These are phyloP conservation scores for Pteromalus puparum DNA, from an alignment of 1,140 invertebrate genomes.

Conservation along the genomic window DNA sequence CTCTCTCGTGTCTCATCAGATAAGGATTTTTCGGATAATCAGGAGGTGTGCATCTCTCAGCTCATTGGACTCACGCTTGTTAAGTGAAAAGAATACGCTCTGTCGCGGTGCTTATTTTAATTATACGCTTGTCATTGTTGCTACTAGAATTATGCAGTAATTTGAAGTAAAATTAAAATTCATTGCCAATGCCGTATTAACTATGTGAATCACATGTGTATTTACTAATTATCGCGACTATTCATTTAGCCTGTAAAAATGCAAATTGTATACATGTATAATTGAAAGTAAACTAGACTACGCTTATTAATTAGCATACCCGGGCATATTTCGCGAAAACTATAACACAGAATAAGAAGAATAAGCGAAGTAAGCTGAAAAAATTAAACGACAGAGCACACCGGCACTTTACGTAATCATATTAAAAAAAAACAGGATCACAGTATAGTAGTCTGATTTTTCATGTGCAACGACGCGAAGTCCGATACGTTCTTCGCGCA, in stretches of 20 bases:
- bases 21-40: constrained; percentile 8
- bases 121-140: background rate
- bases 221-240: too few species aligned
- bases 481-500: constrained; percentile 7
- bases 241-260: too few species aligned
- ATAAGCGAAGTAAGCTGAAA: background rate
- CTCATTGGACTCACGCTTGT: background rate
- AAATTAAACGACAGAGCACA: background rate
- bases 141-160: background rate
- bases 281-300: too few species aligned
- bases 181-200: too few species aligned
- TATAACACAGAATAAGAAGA: too few species aligned
- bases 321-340: too few species aligned
- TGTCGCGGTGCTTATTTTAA: background rate
- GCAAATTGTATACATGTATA: too few species aligned
- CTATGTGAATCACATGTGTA: too few species aligned
- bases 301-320: too few species aligned
- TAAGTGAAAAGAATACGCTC: background rate
- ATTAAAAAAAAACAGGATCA: background rate
- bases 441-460: constrained; percentile 16
- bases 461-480: constrained; percentile 45
- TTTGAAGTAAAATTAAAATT: too few species aligned
- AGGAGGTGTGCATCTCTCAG: background rate
- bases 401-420: constrained; percentile 16
- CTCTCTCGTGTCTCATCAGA: background rate